Conservation (phyloP, 37 sponge, comb jelly and placozoan genomes). For the Tethya wilhelma region DNA sequence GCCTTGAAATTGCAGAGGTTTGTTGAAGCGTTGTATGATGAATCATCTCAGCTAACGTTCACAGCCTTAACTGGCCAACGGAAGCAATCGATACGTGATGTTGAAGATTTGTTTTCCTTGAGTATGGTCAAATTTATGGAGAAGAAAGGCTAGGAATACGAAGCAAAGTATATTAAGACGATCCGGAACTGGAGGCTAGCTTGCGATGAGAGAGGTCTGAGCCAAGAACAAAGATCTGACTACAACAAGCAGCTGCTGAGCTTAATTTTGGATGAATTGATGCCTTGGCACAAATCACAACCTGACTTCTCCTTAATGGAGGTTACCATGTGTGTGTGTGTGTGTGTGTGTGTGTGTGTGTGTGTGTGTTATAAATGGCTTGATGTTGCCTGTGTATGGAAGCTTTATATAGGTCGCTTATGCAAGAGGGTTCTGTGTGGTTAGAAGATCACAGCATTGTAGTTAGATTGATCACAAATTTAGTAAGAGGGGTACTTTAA, state of each 20-base stretch:
- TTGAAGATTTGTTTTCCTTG: constrained; percentile 7
- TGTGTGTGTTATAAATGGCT: too few species aligned
- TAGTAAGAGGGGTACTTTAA: too few species aligned
- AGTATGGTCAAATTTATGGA: constrained; percentile 20
- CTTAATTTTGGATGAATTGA: constrained; percentile 43
- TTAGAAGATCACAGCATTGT: too few species aligned
- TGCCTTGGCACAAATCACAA: too few species aligned
- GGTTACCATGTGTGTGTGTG: neutral
- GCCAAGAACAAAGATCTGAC: constrained; percentile 17
- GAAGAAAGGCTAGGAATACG: constrained; percentile 26
- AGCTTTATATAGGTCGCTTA: too few species aligned
- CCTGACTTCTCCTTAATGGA: constrained; percentile 11
- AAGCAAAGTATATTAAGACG: constrained; percentile 27
- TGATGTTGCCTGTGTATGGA: too few species aligned
- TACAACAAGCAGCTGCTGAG: constrained; percentile 31
- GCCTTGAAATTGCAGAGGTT: constrained; percentile 15
- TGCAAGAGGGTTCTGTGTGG: neutral
- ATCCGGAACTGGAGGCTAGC: constrained; percentile 41
- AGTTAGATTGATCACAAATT: too few species aligned
- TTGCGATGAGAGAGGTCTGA: constrained; percentile 37
- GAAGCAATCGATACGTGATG: constrained; percentile 34
- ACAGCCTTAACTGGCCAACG: constrained; percentile 36
- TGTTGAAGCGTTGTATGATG: constrained; percentile 30
- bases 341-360: neutral
- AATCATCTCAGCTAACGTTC: constrained; percentile 21